Evolutionary conservation across 2,888 invertebrate genomes (phyloP), one percentile per base, ranked within the genome.

Genomic region (Sphaerophoria rueppellii): DNA sequence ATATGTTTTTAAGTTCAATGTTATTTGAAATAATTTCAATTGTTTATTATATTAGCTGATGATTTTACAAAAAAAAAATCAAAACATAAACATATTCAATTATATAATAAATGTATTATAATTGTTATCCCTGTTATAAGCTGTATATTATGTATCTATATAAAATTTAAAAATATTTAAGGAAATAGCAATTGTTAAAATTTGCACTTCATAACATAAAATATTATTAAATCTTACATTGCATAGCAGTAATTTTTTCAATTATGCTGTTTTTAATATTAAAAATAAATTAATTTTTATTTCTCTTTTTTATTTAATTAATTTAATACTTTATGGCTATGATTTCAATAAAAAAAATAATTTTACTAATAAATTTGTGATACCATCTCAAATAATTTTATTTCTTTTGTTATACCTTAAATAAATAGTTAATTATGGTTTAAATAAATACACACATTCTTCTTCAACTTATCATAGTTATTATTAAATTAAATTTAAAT

Each of bases 141-240:
- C 63, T 73, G 46, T 86, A 67, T 37, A 72, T 67, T 67, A 54
- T 67, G 67, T 67, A 67, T 54, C 48, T 54, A 65, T 34, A 0
- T 61, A 4, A 12, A 61, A 32, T 43, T 37, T 48, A 63, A 7
- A 46, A 24, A 35, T 34, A 16, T 61, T 61, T 63, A 34, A 34
- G 11, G 32, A 60, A 37, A 35, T 37, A 52, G 67, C 72, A 76
- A 77, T 72, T 54, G 76, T 82, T 82, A 72, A 65, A 81, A 82
- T 61, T 72, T 65, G 67, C 71, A 87, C 82, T 83, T 80, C 87
- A 73, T 55, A 63, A 14, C 35, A 24, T 40, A 48, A 61, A 60
- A 11, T 11, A 52, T 58, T 14, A 58, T 58, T 58, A 60, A 14
- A 48, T 48, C 14, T 48, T 32, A 61, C 1, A 2, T 24, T 24